Base-by-base conservation (phyloP, 2,797 vertebrate species). In the Rhabdomys pumilio region DNA sequence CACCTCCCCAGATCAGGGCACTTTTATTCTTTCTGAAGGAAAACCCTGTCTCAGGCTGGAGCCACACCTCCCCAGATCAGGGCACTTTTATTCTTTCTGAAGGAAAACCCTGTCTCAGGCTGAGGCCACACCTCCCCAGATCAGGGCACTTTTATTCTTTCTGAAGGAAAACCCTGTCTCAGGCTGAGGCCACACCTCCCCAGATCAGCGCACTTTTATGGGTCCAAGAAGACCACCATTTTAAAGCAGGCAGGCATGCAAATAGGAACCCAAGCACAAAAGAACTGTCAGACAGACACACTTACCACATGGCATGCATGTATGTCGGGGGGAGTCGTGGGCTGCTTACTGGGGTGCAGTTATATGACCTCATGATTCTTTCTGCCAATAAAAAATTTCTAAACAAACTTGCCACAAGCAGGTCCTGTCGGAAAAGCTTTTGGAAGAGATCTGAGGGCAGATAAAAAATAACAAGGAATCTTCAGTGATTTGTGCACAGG, bases 271-370 rank as follows among this genome's bases (percentile, higher is more conserved):
- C 1, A 26, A 59, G 8, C 3, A 0, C 0, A 0, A 10, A 2
- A 31, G 84, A 1, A 6, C 38, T 0, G 41, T 9, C 44, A 3
- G 50, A 4, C 0, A 0, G 1, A 53, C 77, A 61, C 59, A 98
- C 99, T 99, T 98, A 99, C 99, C 99, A 99, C 99, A 99, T 99
- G 29, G 99, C 99, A 2, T 99, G 99, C 99, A 99, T 99, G 98
- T 99, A 99, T 0, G 99, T 99, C 0, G 99, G 99, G 31, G 99
- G 99, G 47, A 99, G 99, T 0, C 99, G 98, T 1, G 99, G 99
- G 98, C 99, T 99, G 99, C 99, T 99, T 94, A 99, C 99, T 0
- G 99, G 99, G 1, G 99, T 99, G 81, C 99, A 99, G 99, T 99
- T 99, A 98, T 99, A 99, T 0, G 99, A 99, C 96, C 99, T 99